Percentiles rank a stretch among this genome's conserved stretches.
These are phyloP conservation scores for Teleiodes luculella DNA, from an alignment of 2,888 invertebrate genomes.

Conservation along the genomic window DNA sequence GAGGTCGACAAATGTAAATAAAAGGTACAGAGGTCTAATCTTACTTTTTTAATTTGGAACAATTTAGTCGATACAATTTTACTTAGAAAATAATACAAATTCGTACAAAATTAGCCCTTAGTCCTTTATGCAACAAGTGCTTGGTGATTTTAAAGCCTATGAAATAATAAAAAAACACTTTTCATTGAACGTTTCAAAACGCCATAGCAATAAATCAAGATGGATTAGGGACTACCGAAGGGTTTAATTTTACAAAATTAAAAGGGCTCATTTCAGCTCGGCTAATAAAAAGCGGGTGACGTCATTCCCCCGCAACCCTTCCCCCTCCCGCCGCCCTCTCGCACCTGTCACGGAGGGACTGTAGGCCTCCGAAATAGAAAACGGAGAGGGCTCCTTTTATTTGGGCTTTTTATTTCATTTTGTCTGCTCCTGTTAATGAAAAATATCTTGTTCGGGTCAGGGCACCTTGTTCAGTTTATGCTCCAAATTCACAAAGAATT, in stretches of 20 bases:
- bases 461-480: no score
- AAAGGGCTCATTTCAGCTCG: background rate
- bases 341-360: slow-evolving; percentile 1
- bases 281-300: background rate
- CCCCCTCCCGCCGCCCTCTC: background rate
- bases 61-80: no score
- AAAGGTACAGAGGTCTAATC: no score
- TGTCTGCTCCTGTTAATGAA: background rate
- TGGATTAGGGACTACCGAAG: background rate
- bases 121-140: no score
- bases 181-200: background rate
- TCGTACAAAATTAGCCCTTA: no score
- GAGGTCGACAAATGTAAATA: no score
- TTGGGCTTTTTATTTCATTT: background rate
- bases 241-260: slow-evolving; percentile 1
- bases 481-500: no score
- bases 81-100: no score
- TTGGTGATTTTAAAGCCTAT: no score
- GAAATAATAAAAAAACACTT: no score
- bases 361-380: background rate
- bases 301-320: background rate
- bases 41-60: no score
- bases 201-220: background rate
- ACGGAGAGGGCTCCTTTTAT: background rate
- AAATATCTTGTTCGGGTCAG: no score